phyloP scores from a whole-genome alignment of 2,797 vertebrate species.

The Liparis tanakae region DNA sequence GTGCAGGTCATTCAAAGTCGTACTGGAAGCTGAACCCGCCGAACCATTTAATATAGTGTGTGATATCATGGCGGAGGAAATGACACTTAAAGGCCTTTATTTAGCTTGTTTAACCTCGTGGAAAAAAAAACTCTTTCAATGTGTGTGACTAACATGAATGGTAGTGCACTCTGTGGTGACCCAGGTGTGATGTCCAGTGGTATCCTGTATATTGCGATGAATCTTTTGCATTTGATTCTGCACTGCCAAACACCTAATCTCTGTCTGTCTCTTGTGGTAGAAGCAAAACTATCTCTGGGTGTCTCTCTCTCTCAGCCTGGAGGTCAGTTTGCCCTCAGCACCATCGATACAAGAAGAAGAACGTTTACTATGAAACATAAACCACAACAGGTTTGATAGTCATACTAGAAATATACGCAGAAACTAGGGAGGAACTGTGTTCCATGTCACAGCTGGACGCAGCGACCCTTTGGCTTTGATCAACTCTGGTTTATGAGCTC shows the following conservation, averaged over 20 bases:
- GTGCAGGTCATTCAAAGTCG: constrained; percentile 16
- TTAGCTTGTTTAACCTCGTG: background rate
- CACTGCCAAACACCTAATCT: constrained; percentile 83
- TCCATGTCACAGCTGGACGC: constrained; percentile 16
- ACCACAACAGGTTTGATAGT: constrained; percentile 11
- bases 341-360: constrained; percentile 36
- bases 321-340: constrained; percentile 62
- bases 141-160: constrained; percentile 2
- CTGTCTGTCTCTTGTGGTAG: constrained; percentile 76
- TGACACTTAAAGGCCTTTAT: background rate
- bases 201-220: constrained; percentile 74
- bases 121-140: background rate
- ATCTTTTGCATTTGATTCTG: constrained; percentile 74
- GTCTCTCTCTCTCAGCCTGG: constrained; percentile 64
- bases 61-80: background rate
- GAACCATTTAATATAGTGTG: background rate
- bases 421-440: constrained; percentile 8
- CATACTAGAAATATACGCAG: background rate
- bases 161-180: constrained; percentile 51
- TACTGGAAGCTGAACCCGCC: constrained; percentile 6
- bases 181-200: constrained; percentile 65
- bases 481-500: constrained; percentile 51
- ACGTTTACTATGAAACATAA: constrained; percentile 12
- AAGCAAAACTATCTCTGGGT: constrained; percentile 71
- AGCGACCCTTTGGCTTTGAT: constrained; percentile 41